Evolutionary conservation across 2,113 vertebrate species (phyloP).

Genomic region (Eubucco bourcierii): DNA sequence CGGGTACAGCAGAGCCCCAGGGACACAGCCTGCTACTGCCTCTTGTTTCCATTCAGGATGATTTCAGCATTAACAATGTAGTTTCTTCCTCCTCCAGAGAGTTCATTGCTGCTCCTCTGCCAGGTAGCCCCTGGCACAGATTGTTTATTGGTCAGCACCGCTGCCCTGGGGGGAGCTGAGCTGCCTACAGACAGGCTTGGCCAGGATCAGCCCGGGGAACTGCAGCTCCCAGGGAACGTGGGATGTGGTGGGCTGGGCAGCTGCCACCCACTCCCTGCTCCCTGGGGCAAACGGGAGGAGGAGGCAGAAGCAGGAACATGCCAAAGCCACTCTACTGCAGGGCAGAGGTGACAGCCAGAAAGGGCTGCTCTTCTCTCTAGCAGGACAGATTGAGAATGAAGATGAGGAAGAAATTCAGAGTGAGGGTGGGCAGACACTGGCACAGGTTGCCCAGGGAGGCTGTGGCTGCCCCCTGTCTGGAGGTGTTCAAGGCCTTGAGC

Average conservation of each 20-base stretch:
- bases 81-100: constrained; percentile 70
- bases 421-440: no score
- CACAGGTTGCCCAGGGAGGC: no score
- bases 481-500: no score
- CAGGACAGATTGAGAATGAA: not conserved
- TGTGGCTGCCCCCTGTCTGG: no score
- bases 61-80: constrained; percentile 65
- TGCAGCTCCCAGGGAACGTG: not conserved
- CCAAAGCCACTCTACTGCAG: not conserved
- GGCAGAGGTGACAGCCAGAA: not conserved
- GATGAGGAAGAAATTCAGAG: no score
- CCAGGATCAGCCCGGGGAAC: not conserved
- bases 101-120: constrained; percentile 68
- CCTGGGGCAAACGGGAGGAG: not conserved
- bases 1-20: not conserved
- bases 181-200: not conserved
- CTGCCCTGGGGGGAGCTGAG: constrained; percentile 24
- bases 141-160: constrained; percentile 67
- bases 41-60: constrained; percentile 29
- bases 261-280: not conserved
- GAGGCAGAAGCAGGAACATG: not conserved
- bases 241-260: not conserved
- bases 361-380: not conserved
- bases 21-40: not conserved
- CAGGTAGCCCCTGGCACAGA: constrained; percentile 48